Evolutionary conservation across 2,888 invertebrate genomes (phyloP).

Genomic region (Microctonus aethiopoides): DNA sequence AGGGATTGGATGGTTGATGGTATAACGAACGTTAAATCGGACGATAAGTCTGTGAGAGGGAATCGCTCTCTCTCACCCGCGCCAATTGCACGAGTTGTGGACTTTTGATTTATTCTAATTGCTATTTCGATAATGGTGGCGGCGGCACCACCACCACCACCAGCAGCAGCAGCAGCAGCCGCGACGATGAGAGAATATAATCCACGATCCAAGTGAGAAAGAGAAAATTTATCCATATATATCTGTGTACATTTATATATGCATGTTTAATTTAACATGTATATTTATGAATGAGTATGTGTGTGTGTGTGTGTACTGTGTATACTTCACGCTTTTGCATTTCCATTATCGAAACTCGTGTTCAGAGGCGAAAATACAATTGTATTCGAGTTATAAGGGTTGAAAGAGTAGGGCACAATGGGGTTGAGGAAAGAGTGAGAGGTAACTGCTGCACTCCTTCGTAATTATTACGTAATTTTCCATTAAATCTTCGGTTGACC

Average conservation of each 20-base stretch:
- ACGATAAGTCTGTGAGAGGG: conserved; percentile 44
- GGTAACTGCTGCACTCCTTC: conserved; percentile 32
- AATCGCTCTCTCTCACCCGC: conserved; percentile 52
- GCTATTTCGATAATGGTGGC: conserved; percentile 65
- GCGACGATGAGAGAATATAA: conserved; percentile 38
- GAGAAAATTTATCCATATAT: background rate
- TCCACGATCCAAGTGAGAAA: background rate
- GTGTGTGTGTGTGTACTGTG: too few relatives aligned
- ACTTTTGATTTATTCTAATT: conserved; percentile 66
- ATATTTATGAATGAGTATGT: too few relatives aligned
- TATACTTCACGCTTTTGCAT: conserved; percentile 59
- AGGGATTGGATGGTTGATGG: conserved; percentile 32
- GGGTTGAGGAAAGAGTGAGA: conserved; percentile 31
- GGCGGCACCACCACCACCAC: conserved; percentile 62
- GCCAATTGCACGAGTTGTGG: conserved; percentile 54
- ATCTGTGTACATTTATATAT: too few relatives aligned
- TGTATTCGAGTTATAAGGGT: conserved; percentile 63
- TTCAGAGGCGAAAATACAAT: conserved; percentile 57
- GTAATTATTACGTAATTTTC: conserved; percentile 66
- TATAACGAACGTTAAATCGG: conserved; percentile 44
- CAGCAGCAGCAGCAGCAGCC: conserved; percentile 57
- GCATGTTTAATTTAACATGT: too few relatives aligned
- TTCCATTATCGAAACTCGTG: conserved; percentile 64
- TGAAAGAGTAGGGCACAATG: conserved; percentile 16
- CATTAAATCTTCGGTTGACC: conserved; percentile 62